These are phyloP conservation scores for Apostichopus parvimensis DNA, from an alignment of 35 echinoderm and acorn worm genomes.

Conservation along the genomic window DNA sequence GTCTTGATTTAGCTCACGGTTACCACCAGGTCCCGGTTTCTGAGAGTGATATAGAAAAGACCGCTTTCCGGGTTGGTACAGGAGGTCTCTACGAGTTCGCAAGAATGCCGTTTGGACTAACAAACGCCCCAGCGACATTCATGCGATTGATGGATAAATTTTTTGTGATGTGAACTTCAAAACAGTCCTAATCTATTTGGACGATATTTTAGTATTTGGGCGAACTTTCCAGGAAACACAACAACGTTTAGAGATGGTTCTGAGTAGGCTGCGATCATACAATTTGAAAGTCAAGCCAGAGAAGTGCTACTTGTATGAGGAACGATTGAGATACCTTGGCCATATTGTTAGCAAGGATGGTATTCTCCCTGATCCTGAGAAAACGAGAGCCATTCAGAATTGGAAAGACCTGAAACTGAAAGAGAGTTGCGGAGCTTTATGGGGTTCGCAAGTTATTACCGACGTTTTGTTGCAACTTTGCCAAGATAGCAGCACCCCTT, in stretches of 20 bases:
- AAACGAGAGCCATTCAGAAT: constrained; percentile 52
- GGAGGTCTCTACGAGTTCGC: constrained; percentile 61
- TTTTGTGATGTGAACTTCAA: constrained; percentile 69
- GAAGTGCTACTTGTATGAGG: not conserved
- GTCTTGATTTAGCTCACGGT: constrained; percentile 43
- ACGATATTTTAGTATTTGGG: constrained; percentile 75
- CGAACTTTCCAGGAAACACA: constrained; percentile 61
- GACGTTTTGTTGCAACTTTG: constrained; percentile 70
- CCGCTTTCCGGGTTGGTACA: constrained; percentile 57
- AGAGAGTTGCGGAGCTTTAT: constrained; percentile 58
- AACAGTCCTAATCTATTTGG: constrained; percentile 51
- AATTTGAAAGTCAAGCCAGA: not conserved
- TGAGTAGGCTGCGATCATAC: not conserved
- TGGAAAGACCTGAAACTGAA: constrained; percentile 60
- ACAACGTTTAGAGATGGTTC: constrained; percentile 53
- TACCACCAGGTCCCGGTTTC: constrained; percentile 56
- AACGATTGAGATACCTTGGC: not conserved
- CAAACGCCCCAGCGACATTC: constrained; percentile 66
- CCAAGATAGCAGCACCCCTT: constrained; percentile 70
- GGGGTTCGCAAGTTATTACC: constrained; percentile 74
- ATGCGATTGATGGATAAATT: constrained; percentile 64
- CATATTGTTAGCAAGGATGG: constrained; percentile 27
- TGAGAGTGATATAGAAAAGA: constrained; percentile 51
- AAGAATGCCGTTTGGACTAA: constrained; percentile 62
- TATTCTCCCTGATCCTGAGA: constrained; percentile 57